Evolutionary conservation across 2,888 invertebrate genomes (phyloP), one percentile per base, ranked within the genome.

Genomic region (Cataglyphis livida): DNA sequence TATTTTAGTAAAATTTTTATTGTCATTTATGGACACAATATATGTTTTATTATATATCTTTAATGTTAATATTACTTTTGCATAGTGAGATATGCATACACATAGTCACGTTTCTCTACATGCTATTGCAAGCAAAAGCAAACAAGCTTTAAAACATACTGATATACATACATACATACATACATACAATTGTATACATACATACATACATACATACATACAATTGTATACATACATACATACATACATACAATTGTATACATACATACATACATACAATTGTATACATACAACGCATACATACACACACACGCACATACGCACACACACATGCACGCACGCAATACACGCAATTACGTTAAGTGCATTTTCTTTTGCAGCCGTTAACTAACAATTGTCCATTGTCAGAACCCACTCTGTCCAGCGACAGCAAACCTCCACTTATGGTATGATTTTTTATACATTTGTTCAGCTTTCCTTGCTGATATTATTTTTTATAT

Each of bases 401-500:
- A 92, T 94, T 95, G 94, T 95, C 95, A 93, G 95, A 95, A 94
- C 95, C 95, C 90, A 95, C 95, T 94, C 93, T 95, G 92, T 93
- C 95, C 92, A 94, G 94, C 88, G 95, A 95, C 93, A 95, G 93
- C 94, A 94, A 95, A 93, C 95, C 95, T 93, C 95, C 95, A 93
- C 94, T 95, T 93, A 95, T 95, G 95, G 95, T 95, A 95, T 93
- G 95, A 94, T 94, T 94, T 93, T 87, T 86, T 74, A 82, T 87
- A 81, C 74, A 84, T 81, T 79, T 15, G 62, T 64, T 66, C 21
- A 59, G 73, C 51, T 81, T 81, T 74, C n/a, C 18, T 48, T 7
- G 84, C 82, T 35, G 61, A 82, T 54, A 81, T 75, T 38, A 64
- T 84, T 87, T 87, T 88, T 48, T 48, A 18, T 32, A 68, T 65